These are phyloP conservation scores for Lipotes vexillifer DNA, from an alignment of 2,113 vertebrate species.

Conservation along the genomic window DNA sequence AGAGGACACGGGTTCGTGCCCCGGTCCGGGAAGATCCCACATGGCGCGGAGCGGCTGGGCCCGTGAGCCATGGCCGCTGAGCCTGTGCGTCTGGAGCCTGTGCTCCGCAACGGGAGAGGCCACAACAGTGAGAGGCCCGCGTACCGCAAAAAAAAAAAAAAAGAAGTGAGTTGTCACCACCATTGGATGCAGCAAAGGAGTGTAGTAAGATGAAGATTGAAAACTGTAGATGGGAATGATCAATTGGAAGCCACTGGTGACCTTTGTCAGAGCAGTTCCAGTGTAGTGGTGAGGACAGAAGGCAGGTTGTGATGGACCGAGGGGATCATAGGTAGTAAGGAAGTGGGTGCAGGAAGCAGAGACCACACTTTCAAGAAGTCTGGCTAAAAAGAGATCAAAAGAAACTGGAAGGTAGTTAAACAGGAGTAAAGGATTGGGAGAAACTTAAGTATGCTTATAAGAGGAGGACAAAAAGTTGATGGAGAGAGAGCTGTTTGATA, in stretches of 20 bases:
- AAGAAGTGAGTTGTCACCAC: neutral
- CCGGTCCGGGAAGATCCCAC: too few relatives aligned
- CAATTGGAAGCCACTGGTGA: neutral
- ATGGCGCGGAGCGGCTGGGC: too few relatives aligned
- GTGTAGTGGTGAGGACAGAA: neutral
- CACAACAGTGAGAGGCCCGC: too few relatives aligned
- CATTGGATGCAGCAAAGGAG: neutral
- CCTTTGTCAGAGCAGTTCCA: neutral
- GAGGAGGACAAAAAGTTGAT: neutral
- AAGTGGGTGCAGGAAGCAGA: neutral
- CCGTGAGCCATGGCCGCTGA: too few relatives aligned
- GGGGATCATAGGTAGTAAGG: neutral
- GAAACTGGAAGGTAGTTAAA: neutral
- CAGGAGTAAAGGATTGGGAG: neutral
- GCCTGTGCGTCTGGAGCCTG: too few relatives aligned
- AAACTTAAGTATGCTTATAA: neutral
- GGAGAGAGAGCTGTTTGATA: neutral
- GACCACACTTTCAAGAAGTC: neutral
- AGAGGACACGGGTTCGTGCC: too few relatives aligned
- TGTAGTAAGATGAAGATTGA: neutral
- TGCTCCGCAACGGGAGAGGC: too few relatives aligned
- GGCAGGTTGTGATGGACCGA: neutral
- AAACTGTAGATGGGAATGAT: neutral
- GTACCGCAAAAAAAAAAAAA: too few relatives aligned
- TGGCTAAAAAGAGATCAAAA: neutral